Evolutionary conservation across 2,113 vertebrate genomes (phyloP), one percentile per base, ranked within the genome.

Genomic region (Kryptolebias marmoratus): DNA sequence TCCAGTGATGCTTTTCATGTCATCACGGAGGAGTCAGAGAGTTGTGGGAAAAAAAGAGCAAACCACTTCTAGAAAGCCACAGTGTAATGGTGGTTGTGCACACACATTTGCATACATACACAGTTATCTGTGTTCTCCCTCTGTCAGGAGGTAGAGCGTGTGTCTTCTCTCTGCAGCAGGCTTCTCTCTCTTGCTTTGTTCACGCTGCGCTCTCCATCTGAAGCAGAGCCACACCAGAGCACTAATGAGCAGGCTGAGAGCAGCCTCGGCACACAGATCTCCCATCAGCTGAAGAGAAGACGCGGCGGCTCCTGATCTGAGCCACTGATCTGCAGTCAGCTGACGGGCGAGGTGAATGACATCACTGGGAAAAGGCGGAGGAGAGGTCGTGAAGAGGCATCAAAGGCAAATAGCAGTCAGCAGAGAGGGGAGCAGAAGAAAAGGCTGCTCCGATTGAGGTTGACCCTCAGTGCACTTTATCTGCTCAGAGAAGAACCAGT

Each of bases 81-180:
- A 39, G 50, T 64, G n/a, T 62, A 36, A 62, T 63, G 61, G 53
- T 57, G 52, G 60, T 65, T 56, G 65, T 73, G 58, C 55, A 54
- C 69, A 32, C 27, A 65, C 73, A 72, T 30, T 12, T 31, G 13
- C 58, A 45, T 16, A 27, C 22, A 71, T 71, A 81, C 83, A 74
- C 15, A 82, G 55, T 81, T 71, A 31, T 87, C 73, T 83, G 74
- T 85, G 31, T 68, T 73, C 79, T 65, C 73, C 72, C 73, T 79
- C 71, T 11, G 54, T 81, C 84, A 68, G 71, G 72, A 82, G 80
- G 80, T 65, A 27, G 42, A 77, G 74, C 79, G 73, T 80, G 50
- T 81, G 74, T 77, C 74, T 81, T 76, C 78, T 79, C 84, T 83
- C 86, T 86, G 83, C 89, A 89, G 88, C 89, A 82, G 75, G 62